Percentiles rank a stretch among this genome's conserved stretches.
Conservation (phyloP, 2,113 vertebrate genomes). For the Zootoca vivipara region DNA sequence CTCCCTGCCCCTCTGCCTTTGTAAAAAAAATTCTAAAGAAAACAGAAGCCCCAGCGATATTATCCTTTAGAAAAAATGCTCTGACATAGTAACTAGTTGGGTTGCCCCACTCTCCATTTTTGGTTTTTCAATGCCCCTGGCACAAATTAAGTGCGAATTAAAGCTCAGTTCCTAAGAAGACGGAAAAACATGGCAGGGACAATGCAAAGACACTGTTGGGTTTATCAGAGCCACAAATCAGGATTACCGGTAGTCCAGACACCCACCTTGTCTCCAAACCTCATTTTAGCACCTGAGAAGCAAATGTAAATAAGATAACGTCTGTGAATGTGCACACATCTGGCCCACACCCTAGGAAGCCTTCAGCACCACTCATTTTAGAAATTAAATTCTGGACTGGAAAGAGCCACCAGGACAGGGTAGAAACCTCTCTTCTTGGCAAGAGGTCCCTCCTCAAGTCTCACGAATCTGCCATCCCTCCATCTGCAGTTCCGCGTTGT, state of each 20-base stretch:
- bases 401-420: background rate
- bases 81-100: background rate
- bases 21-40: background rate
- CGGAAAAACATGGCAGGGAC: background rate
- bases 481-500: accelerated
- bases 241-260: background rate
- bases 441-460: background rate
- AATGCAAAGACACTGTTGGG: background rate
- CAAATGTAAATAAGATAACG: background rate
- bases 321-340: too few species aligned
- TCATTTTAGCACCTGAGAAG: background rate
- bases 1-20: too few species aligned
- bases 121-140: background rate
- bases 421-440: accelerated
- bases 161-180: too few species aligned
- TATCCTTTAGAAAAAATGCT: background rate
- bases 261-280: too few species aligned
- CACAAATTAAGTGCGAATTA: background rate
- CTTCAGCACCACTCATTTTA: too few species aligned
- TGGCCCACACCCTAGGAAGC: too few species aligned
- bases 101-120: background rate
- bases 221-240: background rate
- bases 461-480: background rate
- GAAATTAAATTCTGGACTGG: background rate
- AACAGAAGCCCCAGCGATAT: background rate